Conservation (phyloP, 1,140 invertebrate species). For the Hetaerina americana region DNA sequence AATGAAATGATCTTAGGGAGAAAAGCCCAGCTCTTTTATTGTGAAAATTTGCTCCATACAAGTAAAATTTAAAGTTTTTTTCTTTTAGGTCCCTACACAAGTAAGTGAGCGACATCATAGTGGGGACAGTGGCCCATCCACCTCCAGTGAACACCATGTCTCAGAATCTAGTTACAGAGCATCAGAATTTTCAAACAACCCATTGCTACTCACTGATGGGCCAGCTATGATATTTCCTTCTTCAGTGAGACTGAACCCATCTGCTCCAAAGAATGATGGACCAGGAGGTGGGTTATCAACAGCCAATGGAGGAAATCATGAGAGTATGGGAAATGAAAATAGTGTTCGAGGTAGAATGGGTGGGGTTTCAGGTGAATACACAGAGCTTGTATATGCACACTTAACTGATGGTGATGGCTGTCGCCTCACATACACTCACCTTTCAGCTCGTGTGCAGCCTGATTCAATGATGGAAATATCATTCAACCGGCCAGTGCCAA, state of each 20-base stretch:
- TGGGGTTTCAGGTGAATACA: constrained; percentile 36
- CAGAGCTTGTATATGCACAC: constrained; percentile 49
- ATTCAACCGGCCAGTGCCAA: constrained; percentile 61
- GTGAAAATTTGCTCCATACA: too few species aligned
- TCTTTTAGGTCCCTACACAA: constrained; percentile 20
- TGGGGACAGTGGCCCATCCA: background rate
- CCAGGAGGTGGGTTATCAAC: background rate
- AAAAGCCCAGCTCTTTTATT: too few species aligned
- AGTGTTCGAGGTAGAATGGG: constrained; percentile 22
- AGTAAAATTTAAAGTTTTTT: too few species aligned
- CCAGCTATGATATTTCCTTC: too few species aligned
- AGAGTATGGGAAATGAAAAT: constrained; percentile 4
- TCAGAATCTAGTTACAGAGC: background rate
- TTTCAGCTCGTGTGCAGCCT: constrained; percentile 45
- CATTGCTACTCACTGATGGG: too few species aligned
- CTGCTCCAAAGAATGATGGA: background rate
- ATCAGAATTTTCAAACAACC: background rate
- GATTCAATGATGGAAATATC: constrained; percentile 57
- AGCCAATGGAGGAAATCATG: background rate
- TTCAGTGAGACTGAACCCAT: background rate
- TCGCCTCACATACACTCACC: constrained; percentile 64
- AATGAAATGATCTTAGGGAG: too few species aligned
- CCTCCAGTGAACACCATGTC: background rate
- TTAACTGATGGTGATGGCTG: constrained; percentile 59
- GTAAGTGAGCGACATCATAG: constrained; percentile 9